Conservation (phyloP, 2,797 vertebrate genomes). For the Rhabdophis nuchalis region DNA sequence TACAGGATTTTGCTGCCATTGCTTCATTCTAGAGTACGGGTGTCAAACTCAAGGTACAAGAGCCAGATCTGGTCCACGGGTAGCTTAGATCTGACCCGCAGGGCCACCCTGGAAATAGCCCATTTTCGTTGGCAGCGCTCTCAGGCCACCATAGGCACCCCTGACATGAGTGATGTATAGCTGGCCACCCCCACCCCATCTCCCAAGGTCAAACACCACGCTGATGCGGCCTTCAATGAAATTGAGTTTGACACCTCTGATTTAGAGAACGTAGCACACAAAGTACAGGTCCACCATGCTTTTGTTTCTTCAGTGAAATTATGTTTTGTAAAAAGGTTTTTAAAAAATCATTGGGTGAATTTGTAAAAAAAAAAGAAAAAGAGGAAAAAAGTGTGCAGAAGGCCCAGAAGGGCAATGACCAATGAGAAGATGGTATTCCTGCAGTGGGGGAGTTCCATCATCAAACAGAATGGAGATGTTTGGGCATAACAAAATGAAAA, state of each 20-base stretch:
- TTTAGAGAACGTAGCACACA: neutral
- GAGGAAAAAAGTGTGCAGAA: neutral
- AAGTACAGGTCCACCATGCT: neutral
- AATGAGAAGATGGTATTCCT: neutral
- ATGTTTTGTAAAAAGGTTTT: neutral
- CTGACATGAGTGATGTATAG: too few species aligned
- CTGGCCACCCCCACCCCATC: too few species aligned
- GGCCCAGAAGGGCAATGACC: neutral
- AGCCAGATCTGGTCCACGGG: too few species aligned
- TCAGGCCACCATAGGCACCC: too few species aligned
- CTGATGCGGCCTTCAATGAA: too few species aligned
- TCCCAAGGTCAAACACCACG: too few species aligned
- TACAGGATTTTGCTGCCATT: neutral
- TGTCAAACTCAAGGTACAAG: too few species aligned
- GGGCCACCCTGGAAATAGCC: too few species aligned
- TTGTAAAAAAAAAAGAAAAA: neutral
- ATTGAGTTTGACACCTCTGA: too few species aligned
- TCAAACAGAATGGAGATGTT: neutral
- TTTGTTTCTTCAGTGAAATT: neutral
- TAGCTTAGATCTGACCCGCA: too few species aligned
- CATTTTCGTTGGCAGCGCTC: too few species aligned
- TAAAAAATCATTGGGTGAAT: neutral
- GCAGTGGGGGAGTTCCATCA: neutral
- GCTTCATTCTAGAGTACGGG: too few species aligned
- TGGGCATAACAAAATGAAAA: neutral